A percentile compares a stretch with the other conserved stretches of the same genome.
Conservation (phyloP, 2,888 invertebrate species). For the Epinotia ramella region DNA sequence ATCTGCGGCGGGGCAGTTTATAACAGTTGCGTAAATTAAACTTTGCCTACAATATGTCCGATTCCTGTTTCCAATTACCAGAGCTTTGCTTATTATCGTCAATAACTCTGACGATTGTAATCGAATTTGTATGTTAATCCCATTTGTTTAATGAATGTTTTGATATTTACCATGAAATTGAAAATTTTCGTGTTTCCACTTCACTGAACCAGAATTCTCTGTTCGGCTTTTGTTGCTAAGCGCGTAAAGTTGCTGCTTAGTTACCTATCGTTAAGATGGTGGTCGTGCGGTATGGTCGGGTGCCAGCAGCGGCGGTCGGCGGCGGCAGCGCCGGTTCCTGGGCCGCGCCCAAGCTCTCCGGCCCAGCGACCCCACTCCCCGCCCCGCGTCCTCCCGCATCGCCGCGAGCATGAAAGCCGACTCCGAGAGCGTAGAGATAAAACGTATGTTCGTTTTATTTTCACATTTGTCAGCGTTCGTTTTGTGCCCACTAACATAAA, state of each 20-base stretch:
- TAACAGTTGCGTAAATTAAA: constrained; percentile 35
- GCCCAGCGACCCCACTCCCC: constrained; percentile 46
- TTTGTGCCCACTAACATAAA: constrained; percentile 85
- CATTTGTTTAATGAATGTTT: constrained; percentile 31
- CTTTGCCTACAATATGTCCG: constrained; percentile 25
- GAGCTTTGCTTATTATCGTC: constrained; percentile 33
- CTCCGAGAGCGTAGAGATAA: constrained; percentile 79
- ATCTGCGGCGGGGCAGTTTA: constrained; percentile 18
- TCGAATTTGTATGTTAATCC: constrained; percentile 29
- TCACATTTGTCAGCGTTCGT: constrained; percentile 85
- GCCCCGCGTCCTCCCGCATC: constrained; percentile 47
- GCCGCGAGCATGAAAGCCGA: constrained; percentile 70
- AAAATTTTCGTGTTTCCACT: not conserved
- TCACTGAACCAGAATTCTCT: not conserved
- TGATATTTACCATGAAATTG: constrained; percentile 5
- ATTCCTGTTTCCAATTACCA: constrained; percentile 31
- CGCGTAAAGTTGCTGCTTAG: not conserved
- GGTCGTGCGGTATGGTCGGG: not conserved
- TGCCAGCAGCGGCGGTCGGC: constrained; percentile 1
- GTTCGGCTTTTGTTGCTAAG: not conserved
- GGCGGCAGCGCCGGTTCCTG: constrained; percentile 11
- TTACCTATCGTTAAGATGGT: not conserved
- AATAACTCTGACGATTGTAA: constrained; percentile 28
- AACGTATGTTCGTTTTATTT: constrained; percentile 85
- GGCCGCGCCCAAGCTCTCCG: constrained; percentile 18